Evolutionary conservation across 1,140 invertebrate genomes (phyloP).

Genomic region (Mylabris phalerata): DNA sequence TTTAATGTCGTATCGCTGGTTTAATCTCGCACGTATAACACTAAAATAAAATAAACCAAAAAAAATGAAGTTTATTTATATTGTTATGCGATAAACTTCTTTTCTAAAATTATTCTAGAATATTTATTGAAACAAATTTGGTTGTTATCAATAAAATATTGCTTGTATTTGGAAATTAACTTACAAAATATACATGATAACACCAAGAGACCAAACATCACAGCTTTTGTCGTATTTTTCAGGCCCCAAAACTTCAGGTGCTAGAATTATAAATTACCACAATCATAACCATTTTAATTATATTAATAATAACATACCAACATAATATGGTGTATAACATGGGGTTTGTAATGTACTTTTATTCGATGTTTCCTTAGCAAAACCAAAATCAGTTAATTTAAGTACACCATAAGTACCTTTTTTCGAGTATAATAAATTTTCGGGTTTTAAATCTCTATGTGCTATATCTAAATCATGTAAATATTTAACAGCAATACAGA

Average conservation of each 20-base stretch:
- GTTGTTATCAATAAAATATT: too few relatives aligned
- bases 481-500: conserved; percentile 91
- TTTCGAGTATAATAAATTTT: conserved; percentile 80
- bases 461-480: conserved; percentile 94
- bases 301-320: conserved; percentile 50
- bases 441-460: conserved; percentile 93
- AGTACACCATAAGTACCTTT: conserved; percentile 65
- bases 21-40: too few relatives aligned
- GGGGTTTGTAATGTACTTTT: conserved; percentile 89
- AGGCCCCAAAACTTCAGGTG: conserved; percentile 92
- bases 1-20: too few relatives aligned
- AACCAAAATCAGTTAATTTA: conserved; percentile 99
- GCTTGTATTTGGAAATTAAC: conserved; percentile 39
- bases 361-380: conserved; percentile 93
- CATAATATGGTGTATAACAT: conserved; percentile 98
- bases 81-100: too few relatives aligned
- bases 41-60: too few relatives aligned
- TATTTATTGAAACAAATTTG: too few relatives aligned
- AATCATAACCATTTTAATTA: background rate
- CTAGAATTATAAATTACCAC: conserved; percentile 44
- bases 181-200: conserved; percentile 97
- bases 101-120: too few relatives aligned
- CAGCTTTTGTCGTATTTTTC: conserved; percentile 98
- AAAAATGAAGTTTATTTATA: too few relatives aligned
- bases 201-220: conserved; percentile 97